phyloP scores from a whole-genome alignment of 2,113 vertebrate species.

The Podocnemis expansa region DNA sequence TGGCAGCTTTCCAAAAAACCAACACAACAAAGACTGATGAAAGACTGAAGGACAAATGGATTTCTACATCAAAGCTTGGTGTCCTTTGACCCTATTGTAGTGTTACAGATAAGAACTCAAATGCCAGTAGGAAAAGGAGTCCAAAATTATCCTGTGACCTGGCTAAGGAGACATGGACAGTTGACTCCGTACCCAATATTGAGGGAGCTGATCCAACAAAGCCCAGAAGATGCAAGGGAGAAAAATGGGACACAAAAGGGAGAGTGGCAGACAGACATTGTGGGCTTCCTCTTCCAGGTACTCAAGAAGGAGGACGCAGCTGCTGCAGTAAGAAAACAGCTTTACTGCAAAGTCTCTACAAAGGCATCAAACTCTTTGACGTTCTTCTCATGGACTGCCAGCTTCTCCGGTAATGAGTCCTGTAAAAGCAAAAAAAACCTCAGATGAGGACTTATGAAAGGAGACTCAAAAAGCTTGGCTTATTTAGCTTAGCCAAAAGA shows the following conservation, averaged over 20 bases:
- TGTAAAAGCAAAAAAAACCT: slow-evolving; percentile 61
- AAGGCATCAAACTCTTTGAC: slow-evolving; percentile 99
- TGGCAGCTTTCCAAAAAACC: not conserved
- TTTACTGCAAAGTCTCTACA: slow-evolving; percentile 96
- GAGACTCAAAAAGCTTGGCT: too few species aligned
- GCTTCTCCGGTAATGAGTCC: slow-evolving; percentile 96
- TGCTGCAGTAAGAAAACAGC: slow-evolving; percentile 24
- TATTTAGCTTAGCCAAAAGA: too few species aligned
- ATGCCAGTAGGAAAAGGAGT: not conserved
- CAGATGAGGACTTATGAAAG: not conserved
- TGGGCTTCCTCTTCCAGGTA: slow-evolving; percentile 40
- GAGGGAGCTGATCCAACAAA: slow-evolving; percentile 26
- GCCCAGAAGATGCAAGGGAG: not conserved
- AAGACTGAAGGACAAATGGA: not conserved
- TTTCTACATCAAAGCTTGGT: not conserved
- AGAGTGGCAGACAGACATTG: not conserved
- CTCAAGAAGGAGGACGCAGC: slow-evolving; percentile 36
- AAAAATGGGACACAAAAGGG: not conserved
- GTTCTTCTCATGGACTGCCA: slow-evolving; percentile 96
- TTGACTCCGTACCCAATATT: not conserved
- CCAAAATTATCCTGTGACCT: not conserved
- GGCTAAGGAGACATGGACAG: slow-evolving; percentile 11
- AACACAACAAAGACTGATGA: slow-evolving; percentile 6
- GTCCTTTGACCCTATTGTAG: slow-evolving; percentile 12
- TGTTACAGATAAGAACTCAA: not conserved